These are phyloP conservation scores for Drosophila sechellia DNA, from an alignment of 1,140 invertebrate genomes.

Conservation along the genomic window DNA sequence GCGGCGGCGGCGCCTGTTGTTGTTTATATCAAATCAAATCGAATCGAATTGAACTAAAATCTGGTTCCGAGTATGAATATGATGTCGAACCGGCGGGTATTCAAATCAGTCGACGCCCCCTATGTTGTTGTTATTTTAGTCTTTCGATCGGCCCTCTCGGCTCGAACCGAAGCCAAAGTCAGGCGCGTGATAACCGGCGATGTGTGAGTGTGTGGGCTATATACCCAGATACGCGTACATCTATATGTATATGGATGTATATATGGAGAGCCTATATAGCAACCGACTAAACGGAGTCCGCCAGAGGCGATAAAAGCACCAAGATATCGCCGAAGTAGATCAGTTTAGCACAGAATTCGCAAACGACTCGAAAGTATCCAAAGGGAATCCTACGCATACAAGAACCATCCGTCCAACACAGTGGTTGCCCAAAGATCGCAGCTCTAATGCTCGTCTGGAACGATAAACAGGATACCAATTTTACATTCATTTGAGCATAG, in stretches of 20 bases:
- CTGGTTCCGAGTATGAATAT: constrained; percentile 66
- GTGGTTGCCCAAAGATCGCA: constrained; percentile 4
- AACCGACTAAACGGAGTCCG: constrained; percentile 26
- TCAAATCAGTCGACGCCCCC: constrained; percentile 49
- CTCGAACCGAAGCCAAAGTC: constrained; percentile 36
- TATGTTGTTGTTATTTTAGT: constrained; percentile 36
- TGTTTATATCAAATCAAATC: constrained; percentile 62
- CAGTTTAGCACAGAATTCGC: constrained; percentile 77
- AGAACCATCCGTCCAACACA: neutral
- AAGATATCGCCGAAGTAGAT: constrained; percentile 72
- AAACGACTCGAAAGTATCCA: constrained; percentile 20
- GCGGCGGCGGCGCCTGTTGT: constrained; percentile 46
- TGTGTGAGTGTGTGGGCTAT: constrained; percentile 25
- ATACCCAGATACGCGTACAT: constrained; percentile 11
- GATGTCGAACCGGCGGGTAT: constrained; percentile 43
- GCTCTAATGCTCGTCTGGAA: constrained; percentile 79
- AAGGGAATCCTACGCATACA: neutral
- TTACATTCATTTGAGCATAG: constrained; percentile 69
- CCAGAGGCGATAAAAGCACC: constrained; percentile 75
- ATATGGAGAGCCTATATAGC: constrained; percentile 45
- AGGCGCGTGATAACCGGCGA: constrained; percentile 50
- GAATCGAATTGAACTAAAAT: constrained; percentile 48
- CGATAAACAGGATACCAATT: constrained; percentile 80
- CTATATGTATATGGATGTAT: neutral
- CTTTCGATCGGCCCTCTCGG: constrained; percentile 33